phyloP scores from a whole-genome alignment of 2,888 invertebrate species.

The Thera britannica region DNA sequence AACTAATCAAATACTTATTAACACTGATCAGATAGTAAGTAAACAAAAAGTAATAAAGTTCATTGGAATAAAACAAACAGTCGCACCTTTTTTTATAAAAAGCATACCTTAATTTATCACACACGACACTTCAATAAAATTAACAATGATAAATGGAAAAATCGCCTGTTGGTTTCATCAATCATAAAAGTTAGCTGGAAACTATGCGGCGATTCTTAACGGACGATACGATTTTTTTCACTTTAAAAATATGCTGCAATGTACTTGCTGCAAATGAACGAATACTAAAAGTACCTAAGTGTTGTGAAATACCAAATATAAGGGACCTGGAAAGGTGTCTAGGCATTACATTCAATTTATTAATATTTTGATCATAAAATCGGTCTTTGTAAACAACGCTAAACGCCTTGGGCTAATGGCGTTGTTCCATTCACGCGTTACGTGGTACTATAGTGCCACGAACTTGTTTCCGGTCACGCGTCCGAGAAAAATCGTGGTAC shows the following conservation, averaged over 20 bases:
- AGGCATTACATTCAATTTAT: too few species aligned
- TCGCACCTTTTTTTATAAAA: constrained; percentile 57
- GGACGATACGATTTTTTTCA: constrained; percentile 48
- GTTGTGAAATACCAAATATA: too few species aligned
- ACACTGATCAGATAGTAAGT: constrained; percentile 1
- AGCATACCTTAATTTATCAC: constrained; percentile 65
- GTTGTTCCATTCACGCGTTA: too few species aligned
- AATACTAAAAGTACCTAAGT: too few species aligned
- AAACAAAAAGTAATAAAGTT: constrained; percentile 30
- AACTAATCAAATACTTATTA: neutral
- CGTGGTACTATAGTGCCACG: too few species aligned
- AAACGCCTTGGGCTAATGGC: constrained; percentile 55
- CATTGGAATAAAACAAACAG: constrained; percentile 54
- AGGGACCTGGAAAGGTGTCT: too few species aligned
- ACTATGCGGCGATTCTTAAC: constrained; percentile 50
- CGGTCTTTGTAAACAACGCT: constrained; percentile 43
- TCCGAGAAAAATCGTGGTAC: too few species aligned
- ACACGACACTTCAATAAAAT: constrained; percentile 78
- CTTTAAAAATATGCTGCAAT: too few species aligned
- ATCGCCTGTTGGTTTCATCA: constrained; percentile 70
- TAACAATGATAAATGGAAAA: constrained; percentile 83
- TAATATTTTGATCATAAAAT: neutral
- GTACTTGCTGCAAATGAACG: too few species aligned
- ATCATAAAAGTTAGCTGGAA: constrained; percentile 72
- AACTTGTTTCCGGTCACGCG: too few species aligned